Conservation (phyloP, 2,113 vertebrate species). For the Phylloscopus trochilus region DNA sequence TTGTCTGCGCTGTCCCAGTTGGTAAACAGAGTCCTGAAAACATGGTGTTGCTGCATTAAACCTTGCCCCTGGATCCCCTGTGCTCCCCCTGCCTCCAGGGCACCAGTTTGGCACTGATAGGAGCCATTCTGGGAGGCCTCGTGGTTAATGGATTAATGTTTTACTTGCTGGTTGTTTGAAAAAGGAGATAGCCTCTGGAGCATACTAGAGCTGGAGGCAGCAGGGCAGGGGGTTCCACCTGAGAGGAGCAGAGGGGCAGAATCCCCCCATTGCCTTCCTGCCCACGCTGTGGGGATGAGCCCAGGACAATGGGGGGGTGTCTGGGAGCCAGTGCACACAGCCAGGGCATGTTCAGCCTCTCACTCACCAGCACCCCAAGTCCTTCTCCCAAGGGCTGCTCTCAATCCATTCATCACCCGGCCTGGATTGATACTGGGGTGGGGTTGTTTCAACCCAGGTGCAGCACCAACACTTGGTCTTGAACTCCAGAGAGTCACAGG, state of each 20-base stretch:
- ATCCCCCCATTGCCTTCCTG: neutral
- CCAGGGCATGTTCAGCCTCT: neutral
- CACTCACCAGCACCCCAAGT: neutral
- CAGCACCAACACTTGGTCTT: neutral
- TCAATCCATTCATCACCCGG: neutral
- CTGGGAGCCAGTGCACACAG: neutral
- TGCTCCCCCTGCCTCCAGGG: neutral
- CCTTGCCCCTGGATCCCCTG: neutral
- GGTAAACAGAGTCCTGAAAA: slow-evolving; percentile 77
- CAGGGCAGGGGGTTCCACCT: neutral
- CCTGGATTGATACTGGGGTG: neutral
- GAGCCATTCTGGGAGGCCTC: neutral
- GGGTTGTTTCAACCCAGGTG: neutral
- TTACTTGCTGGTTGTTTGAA: neutral
- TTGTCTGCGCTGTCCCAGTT: slow-evolving; percentile 73
- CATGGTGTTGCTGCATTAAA: neutral
- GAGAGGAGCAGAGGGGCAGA: neutral
- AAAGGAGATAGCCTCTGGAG: neutral
- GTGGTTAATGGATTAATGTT: neutral
- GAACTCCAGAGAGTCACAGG: neutral
- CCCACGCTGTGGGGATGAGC: neutral
- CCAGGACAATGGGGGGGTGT: neutral
- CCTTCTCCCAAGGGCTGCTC: neutral
- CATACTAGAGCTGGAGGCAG: neutral
- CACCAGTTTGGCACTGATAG: neutral